Evolutionary conservation across 2,113 vertebrate genomes (phyloP).

Genomic region (Zonotrichia leucophrys): DNA sequence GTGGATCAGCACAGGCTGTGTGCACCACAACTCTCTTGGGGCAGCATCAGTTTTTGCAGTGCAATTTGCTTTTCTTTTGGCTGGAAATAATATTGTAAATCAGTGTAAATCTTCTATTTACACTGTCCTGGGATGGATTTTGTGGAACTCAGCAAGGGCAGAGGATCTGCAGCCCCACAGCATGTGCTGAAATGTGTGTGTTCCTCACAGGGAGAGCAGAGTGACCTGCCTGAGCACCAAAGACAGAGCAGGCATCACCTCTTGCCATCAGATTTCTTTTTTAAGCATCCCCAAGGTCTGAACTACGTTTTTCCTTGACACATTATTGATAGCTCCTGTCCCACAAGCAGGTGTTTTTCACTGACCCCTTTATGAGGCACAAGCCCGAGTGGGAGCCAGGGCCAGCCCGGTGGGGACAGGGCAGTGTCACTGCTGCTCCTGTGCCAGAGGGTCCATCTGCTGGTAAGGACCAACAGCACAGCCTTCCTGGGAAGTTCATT

Average conservation of each 20-base stretch:
- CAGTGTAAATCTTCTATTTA: no score
- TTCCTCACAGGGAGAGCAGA: background rate
- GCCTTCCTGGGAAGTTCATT: background rate
- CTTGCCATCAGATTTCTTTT: background rate
- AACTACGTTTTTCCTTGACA: background rate
- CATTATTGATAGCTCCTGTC: background rate
- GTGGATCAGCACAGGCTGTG: background rate
- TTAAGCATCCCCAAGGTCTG: background rate
- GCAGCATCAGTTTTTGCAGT: background rate
- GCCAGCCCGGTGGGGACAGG: background rate
- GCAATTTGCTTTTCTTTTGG: background rate
- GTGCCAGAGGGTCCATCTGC: slow-evolving; percentile 38
- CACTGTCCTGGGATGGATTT: background rate
- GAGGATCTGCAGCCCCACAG: background rate
- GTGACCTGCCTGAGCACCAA: background rate
- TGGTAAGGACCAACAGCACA: slow-evolving; percentile 8
- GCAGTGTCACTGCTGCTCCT: background rate
- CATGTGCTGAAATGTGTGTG: accelerated
- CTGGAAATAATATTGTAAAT: background rate
- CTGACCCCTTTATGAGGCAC: background rate
- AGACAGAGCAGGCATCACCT: background rate
- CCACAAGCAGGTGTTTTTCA: background rate
- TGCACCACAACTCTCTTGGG: background rate
- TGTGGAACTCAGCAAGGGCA: background rate
- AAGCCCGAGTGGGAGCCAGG: background rate